Percentiles rank a stretch among this genome's conserved stretches.
phyloP scores from a whole-genome alignment of 2,797 vertebrate genomes.

The Phrynocephalus vlangalii region DNA sequence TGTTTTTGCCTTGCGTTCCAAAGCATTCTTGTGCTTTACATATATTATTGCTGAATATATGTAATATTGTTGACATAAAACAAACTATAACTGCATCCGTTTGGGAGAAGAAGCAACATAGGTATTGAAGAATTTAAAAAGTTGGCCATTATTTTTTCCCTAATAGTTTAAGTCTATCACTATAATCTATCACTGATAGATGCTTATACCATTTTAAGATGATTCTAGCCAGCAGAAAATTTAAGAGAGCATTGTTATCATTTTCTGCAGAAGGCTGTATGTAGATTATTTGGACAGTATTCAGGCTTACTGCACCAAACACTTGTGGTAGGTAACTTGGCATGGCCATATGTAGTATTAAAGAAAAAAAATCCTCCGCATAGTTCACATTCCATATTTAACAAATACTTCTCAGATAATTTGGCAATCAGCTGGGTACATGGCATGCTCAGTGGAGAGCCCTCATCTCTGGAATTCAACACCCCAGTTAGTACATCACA shows the following conservation, averaged over 20 bases:
- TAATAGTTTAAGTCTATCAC: not conserved
- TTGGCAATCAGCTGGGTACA: slow-evolving; percentile 35
- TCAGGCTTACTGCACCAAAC: slow-evolving; percentile 48
- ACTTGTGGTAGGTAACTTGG: slow-evolving; percentile 52
- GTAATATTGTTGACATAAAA: not conserved
- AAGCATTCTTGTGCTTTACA: too few relatives aligned
- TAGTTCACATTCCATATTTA: slow-evolving; percentile 64
- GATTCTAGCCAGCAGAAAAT: not conserved
- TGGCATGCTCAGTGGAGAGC: not conserved
- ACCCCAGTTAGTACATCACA: slow-evolving; percentile 25
- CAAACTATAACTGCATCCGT: not conserved
- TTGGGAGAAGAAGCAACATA: too few relatives aligned
- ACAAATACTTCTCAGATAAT: slow-evolving; percentile 48
- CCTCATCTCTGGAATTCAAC: slow-evolving; percentile 17
- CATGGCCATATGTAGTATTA: slow-evolving; percentile 57
- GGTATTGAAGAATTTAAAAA: not conserved
- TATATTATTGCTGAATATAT: not conserved
- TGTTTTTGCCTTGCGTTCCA: not conserved
- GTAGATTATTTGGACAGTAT: slow-evolving; percentile 35
- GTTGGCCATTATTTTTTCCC: not conserved
- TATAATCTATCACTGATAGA: not conserved
- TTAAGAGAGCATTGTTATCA: not conserved
- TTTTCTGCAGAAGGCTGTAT: not conserved
- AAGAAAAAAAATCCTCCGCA: slow-evolving; percentile 60
- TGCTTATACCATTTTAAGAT: not conserved